Evolutionary conservation across 2,797 vertebrate genomes (phyloP), one percentile per base, ranked within the genome.

Genomic region (Brachyrhaphis roseni): DNA sequence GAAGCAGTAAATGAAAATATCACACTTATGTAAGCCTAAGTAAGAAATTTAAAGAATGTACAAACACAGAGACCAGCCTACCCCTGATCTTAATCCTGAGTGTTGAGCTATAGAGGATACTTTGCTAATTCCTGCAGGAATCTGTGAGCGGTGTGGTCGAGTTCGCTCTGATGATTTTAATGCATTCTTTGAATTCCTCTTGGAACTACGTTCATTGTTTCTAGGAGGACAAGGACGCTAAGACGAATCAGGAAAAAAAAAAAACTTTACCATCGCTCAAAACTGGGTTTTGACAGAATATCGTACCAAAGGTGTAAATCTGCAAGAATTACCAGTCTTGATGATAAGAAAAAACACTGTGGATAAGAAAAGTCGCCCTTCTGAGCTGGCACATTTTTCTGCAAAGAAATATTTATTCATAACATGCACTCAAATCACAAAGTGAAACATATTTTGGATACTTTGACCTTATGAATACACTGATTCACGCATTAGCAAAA

Each of bases 291-390:
- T 36, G 15, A 82, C 62, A 81, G 13, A 77, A 77, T 31, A 36
- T 28, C 46, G 28, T 53, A 15, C 2, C 74, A 75, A 80, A 5
- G 28, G 10, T 15, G 5, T 82, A 83, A 75, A 80, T 62, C 7
- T 57, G 53, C 53, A 8, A 23, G 70, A 88, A 92, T 94, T 95
- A 96, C 94, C 93, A 93, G 87, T 87, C 89, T 90, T 55, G 93
- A 82, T 81, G 93, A 90, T 4, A 84, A 90, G 20, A 86, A 72
- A 93, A 96, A 96, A 87, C 95, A 96, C 89, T 91, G 94, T 11
- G 89, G 92, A 80, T 95, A 94, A 91, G 86, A 70, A 83, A 78
- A 85, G 72, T 57, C 86, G 55, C 76, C 78, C 45, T 74, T 87
- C 74, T 84, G 87, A 91, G 62, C 80, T 70, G 46, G n/a, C 2